phyloP scores from a whole-genome alignment of 2,888 invertebrate genomes.

The Dendrolimus pini region DNA sequence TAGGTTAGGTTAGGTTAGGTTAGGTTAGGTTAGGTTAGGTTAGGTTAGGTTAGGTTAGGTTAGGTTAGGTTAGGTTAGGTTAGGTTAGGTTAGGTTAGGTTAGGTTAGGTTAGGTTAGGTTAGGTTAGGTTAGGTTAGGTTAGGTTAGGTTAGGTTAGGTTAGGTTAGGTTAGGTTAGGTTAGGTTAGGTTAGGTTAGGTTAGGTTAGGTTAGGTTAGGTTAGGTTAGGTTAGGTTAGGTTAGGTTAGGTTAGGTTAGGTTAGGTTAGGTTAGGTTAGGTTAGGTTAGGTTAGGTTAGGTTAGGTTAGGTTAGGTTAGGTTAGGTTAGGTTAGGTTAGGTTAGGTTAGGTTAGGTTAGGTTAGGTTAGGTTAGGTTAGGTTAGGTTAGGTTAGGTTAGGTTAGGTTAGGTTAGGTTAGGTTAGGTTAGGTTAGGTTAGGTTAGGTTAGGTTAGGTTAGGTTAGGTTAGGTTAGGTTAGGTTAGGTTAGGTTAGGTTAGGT shows the following conservation, averaged over 20 bases:
- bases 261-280: slow-evolving; percentile 7
- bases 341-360: slow-evolving; percentile 16
- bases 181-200: slow-evolving; percentile 8
- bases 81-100: slow-evolving; percentile 8
- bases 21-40: slow-evolving; percentile 8
- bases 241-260: slow-evolving; percentile 6
- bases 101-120: slow-evolving; percentile 11
- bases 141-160: slow-evolving; percentile 13
- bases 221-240: slow-evolving; percentile 7
- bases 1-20: slow-evolving; percentile 5
- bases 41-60: slow-evolving; percentile 5
- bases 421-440: slow-evolving; percentile 14
- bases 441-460: slow-evolving; percentile 15
- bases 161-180: slow-evolving; percentile 12
- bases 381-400: slow-evolving; percentile 13
- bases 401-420: slow-evolving; percentile 11
- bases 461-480: slow-evolving; percentile 16
- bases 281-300: slow-evolving; percentile 6
- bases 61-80: slow-evolving; percentile 10
- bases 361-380: slow-evolving; percentile 14
- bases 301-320: slow-evolving; percentile 9
- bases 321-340: slow-evolving; percentile 15
- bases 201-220: slow-evolving; percentile 8
- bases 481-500: slow-evolving; percentile 15
- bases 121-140: slow-evolving; percentile 12